Conservation (phyloP, 2,888 invertebrate species). For the Melinaea marsaeus region DNA sequence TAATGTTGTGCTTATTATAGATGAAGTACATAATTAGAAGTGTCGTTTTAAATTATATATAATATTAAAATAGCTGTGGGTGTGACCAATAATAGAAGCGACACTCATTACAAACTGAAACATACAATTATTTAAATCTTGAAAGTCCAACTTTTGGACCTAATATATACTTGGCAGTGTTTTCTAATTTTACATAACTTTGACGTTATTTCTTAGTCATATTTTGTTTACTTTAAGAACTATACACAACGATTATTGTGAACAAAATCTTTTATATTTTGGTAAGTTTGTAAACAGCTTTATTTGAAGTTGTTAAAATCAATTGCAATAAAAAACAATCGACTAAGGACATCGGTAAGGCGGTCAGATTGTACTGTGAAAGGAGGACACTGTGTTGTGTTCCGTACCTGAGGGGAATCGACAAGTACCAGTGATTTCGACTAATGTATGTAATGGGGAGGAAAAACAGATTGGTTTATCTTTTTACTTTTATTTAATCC, state of each 20-base stretch:
- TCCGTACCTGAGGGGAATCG: constrained; percentile 59
- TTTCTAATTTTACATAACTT: too few relatives aligned
- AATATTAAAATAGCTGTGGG: not conserved
- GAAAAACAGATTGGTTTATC: constrained; percentile 16
- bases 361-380: constrained; percentile 43
- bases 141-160: too few relatives aligned
- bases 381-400: constrained; percentile 61
- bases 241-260: too few relatives aligned
- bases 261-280: too few relatives aligned
- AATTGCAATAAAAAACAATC: constrained; percentile 5
- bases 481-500: constrained; percentile 2
- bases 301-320: constrained; percentile 5
- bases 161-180: too few relatives aligned
- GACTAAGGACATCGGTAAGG: constrained; percentile 42
- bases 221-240: too few relatives aligned
- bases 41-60: not conserved
- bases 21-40: constrained; percentile 1
- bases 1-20: not conserved
- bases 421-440: constrained; percentile 47
- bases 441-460: constrained; percentile 30
- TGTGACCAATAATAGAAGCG: not conserved
- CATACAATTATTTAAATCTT: too few relatives aligned
- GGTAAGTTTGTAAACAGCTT: too few relatives aligned
- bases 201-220: too few relatives aligned
- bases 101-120: not conserved